Evolutionary conservation across 2,888 invertebrate genomes (phyloP), one percentile per base, ranked within the genome.

Genomic region (Hydropsyche betteni): DNA sequence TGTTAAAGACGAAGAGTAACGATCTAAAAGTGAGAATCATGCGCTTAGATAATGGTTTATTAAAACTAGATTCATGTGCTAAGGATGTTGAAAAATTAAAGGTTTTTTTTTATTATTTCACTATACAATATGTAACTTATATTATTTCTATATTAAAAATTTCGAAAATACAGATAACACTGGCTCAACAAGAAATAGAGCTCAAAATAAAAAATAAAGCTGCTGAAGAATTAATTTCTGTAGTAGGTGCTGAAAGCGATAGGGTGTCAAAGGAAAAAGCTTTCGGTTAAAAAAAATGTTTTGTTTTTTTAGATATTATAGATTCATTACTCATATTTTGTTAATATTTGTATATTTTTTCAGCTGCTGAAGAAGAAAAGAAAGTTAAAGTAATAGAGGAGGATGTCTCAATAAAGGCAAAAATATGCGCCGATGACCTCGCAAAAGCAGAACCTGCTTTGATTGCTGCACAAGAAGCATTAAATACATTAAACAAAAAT

Each of bases 391-490:
- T 93, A 58, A 96, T 97, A 81, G 96, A 95, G 83, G 94, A 94
- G 81, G 94, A 94, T 81, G 96, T 97, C 0, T 90, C 92, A 0
- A 91, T 93, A 80, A 95, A 95, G 81, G 93, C 94, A 55, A 93
- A 91, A 82, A 90, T 95, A 79, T 97, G 97, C 83, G 94, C 94
- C 75, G 93, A 93, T 80, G 98, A 98, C 86, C 89, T 98, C 81
- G 92, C 91, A 0, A 95, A 94, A 83, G 97, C 98, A 0, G 96
- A 97, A 84, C 98, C 98, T 0, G 97, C 97, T 0, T 85, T 98
- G 34, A 82, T 92, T 24, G 96, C 96, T 10, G 97, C 98, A 0
- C 93, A 95, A 82, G 95, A 93, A 81, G 97, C 98, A 7, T 85
- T 98, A 70, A 94, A 97, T 82, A 97, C 97, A 0, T 85, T 98